Evolutionary conservation across 2,113 vertebrate genomes (phyloP).

Genomic region (Apteryx mantelli): DNA sequence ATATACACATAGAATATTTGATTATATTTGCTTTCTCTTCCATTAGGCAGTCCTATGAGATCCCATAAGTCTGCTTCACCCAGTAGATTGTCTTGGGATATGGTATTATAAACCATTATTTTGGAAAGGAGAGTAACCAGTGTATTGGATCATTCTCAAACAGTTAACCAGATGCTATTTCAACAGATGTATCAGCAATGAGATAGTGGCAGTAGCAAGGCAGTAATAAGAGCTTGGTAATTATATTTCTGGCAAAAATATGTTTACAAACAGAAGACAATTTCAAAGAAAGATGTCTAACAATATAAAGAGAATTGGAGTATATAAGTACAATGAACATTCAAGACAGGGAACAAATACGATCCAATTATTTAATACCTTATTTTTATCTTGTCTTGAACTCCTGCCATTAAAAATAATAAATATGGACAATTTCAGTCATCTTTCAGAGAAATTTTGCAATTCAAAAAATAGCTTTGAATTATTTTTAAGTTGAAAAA

Average conservation of each 20-base stretch:
- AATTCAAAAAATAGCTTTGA: neutral
- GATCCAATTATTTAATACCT: neutral
- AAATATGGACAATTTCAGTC: neutral
- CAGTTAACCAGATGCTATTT: neutral
- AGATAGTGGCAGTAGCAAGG: neutral
- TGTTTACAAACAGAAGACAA: neutral
- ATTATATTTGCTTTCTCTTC: conserved; percentile 18
- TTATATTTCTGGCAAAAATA: neutral
- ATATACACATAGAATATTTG: neutral
- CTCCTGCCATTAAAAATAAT: neutral
- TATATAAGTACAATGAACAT: neutral
- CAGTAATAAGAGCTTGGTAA: neutral
- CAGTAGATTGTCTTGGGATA: neutral
- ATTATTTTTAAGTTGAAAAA: neutral
- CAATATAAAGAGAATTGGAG: neutral
- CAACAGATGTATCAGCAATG: neutral
- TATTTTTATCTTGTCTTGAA: neutral
- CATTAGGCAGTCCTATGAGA: neutral
- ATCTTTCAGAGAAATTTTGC: neutral
- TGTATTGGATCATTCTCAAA: neutral
- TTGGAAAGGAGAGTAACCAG: neutral
- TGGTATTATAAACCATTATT: neutral
- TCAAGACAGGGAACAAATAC: neutral
- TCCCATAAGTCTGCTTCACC: neutral
- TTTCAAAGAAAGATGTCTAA: neutral